Base-by-base conservation (phyloP, 2,113 vertebrate species). In the Ceyx cyanopectus region DNA sequence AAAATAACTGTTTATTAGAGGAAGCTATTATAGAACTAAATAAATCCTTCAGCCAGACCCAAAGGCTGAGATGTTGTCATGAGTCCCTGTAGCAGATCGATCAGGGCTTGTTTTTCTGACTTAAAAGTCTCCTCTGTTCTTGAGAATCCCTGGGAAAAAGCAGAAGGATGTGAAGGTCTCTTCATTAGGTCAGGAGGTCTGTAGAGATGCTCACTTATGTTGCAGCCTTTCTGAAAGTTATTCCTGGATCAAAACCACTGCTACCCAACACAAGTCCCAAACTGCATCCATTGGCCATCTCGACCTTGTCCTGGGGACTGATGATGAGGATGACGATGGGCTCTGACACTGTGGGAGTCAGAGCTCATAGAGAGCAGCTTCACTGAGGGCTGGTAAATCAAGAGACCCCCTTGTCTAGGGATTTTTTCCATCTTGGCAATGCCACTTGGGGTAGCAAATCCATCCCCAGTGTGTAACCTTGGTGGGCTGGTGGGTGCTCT, bases 401-500 rank as follows among this genome's bases (percentile, higher is more conserved):
- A 81, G 12, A 2, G 1, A 18, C 2, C 11, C 3, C 53, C 10
- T 58, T 14, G 1, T 27, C 0, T 24, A 20, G n/a, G 40, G 32
- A 10, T 62, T 76, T 51, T 51, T 51, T 22, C 29, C 17, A 24
- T 0, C 21, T 43, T 0, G 1, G 9, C 0, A 8, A 53, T 43
- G 30, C 10, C 34, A 4, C 14, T 26, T 29, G 30, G 37, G n/a
- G 7, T 14, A 34, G n/a, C 40, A 46, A 43, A n/a, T 14, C 32
- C 37, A 11, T 27, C 40, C 73, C 58, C 43, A 34, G 43, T 1
- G 0, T 3, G 0, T 60, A 6, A 3, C 1, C 0, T 14, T 10
- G 57, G 29, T 2, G 2, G 23, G 9, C 54, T 7, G 34, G 45
- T 48, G 57, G 81, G 48, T 69, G 65, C 57, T 58, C 30, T 75